Evolutionary conservation across 2,888 invertebrate species (phyloP).

Genomic region (Patella depressa): DNA sequence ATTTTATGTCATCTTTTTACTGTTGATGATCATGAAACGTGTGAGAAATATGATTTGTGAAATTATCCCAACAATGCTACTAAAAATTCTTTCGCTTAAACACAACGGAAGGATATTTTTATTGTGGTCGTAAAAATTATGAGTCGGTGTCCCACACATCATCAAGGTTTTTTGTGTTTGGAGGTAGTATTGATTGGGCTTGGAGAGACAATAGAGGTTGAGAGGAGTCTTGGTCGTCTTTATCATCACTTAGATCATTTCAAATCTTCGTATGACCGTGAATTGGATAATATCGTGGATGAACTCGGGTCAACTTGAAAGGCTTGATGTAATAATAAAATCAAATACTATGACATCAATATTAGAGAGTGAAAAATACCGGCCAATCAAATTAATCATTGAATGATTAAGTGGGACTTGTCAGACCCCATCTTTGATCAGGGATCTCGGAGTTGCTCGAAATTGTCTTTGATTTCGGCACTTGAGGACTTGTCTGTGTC

Average conservation of each 20-base stretch:
- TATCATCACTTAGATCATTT: not conserved
- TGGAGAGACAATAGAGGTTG: not conserved
- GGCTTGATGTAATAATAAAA: not conserved
- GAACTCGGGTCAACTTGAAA: not conserved
- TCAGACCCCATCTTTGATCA: not conserved
- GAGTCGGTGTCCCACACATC: too few species aligned
- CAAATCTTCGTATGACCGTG: not conserved
- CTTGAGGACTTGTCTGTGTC: too few species aligned
- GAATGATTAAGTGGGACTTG: not conserved
- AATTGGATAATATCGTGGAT: not conserved
- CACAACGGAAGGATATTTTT: too few species aligned
- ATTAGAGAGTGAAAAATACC: not conserved
- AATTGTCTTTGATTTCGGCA: constrained; percentile 1
- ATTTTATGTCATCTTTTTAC: too few species aligned
- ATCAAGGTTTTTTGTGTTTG: not conserved
- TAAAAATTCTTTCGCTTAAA: too few species aligned
- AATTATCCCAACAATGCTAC: too few species aligned
- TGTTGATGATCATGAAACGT: too few species aligned
- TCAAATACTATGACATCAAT: not conserved
- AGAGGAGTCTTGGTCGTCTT: not conserved
- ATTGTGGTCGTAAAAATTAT: too few species aligned
- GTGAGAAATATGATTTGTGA: too few species aligned
- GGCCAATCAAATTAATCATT: constrained; percentile 1
- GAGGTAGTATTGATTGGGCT: not conserved
- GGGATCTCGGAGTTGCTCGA: not conserved